Conservation (phyloP, 2,113 vertebrate species). For the Melanerpes aurifrons region DNA sequence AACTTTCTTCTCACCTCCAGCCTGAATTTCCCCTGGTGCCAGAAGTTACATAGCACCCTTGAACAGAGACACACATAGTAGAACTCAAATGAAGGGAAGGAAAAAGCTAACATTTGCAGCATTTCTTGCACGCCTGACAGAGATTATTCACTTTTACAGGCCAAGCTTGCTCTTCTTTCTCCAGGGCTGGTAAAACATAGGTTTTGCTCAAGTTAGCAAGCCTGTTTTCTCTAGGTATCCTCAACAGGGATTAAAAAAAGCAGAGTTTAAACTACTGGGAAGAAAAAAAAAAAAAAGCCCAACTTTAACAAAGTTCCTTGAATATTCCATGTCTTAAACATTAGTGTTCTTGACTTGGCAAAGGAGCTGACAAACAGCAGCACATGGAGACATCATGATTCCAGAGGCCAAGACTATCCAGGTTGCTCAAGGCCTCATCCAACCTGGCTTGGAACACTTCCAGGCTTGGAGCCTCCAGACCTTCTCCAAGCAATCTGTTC, state of each 20-base stretch:
- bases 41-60: neutral
- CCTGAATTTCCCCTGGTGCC: too few species aligned
- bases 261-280: neutral
- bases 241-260: neutral
- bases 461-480: too few species aligned
- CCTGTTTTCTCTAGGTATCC: neutral
- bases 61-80: neutral
- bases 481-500: too few species aligned
- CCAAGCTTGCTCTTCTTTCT: neutral
- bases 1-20: too few species aligned
- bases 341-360: conserved; percentile 15
- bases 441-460: too few species aligned
- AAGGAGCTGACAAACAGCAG: neutral
- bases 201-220: neutral
- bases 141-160: neutral
- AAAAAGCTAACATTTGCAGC: neutral
- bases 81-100: neutral
- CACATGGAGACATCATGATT: neutral
- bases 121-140: neutral
- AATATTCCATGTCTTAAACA: neutral
- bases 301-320: neutral
- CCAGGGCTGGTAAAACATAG: neutral
- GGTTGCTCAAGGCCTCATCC: too few species aligned
- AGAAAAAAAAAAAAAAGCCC: neutral
- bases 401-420: neutral